Evolutionary conservation across 64 coral and sea anemone genomes (phyloP), one percentile per base, ranked within the genome.

Genomic region (Cladopsammia gracilis): DNA sequence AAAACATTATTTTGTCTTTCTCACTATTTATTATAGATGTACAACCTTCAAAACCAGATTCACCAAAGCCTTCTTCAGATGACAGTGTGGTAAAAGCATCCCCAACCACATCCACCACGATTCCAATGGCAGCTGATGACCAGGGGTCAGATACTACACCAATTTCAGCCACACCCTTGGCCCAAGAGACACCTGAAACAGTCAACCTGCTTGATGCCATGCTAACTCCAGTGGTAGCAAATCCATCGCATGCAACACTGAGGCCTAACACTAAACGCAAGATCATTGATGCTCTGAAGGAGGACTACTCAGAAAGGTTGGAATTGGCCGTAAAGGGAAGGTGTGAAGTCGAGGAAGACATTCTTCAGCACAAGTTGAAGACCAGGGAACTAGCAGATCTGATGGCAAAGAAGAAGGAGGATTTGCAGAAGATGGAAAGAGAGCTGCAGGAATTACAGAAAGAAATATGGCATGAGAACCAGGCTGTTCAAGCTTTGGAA

Each of bases 201-300:
- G 20, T 25, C n/a, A 26, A 25, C 54, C 20, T 52, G 19, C 73
- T 79, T 1, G 52, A 79, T 16, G 56, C 77, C 23, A 50, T 60
- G 20, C 6, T 79, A 9, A 59, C 77, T 34, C 77, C 77, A 34
- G 52, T 79, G 52, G 52, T 79, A 14, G 77, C 77, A 44, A 79
- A 79, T 56, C 54, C 77, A 59, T 20, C 13, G 10, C 77, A 79
- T 13, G n/a, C 77, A 23, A 57, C 77, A 14, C 20, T 79, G 53
- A 58, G 77, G 43, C 77, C 77, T 6, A 79, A 34, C 52, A 79
- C 77, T 7, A 79, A 79, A 79, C 77, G 77, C 23, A 79, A 79
- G 54, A 79, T 79, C 49, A 79, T 79, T 60, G 54, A 79, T 15
- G 77, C 53, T 4, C 34, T 79, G 25, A 79, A 12, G n/a, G 77